phyloP scores from a whole-genome alignment of 2,113 vertebrate species.

The Naja naja region DNA sequence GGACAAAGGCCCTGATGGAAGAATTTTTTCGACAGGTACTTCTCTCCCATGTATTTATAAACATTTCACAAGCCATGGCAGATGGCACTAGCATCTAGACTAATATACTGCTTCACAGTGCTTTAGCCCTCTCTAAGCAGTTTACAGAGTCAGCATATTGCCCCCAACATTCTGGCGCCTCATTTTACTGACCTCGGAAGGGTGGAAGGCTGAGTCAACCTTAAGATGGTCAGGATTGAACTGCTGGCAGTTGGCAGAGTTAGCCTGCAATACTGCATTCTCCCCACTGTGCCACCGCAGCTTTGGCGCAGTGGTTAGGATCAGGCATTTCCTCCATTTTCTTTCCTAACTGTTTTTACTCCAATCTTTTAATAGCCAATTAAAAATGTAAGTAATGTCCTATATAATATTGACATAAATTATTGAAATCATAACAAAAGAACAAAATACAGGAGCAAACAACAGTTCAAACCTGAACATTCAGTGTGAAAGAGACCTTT shows the following conservation, averaged over 20 bases:
- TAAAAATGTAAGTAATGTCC: not conserved
- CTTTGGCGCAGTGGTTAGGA: not conserved
- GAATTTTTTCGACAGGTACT: constrained; percentile 95
- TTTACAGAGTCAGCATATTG: not conserved
- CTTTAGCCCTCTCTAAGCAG: not conserved
- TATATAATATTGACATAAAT: not conserved
- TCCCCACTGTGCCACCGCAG: not conserved
- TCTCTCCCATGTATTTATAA: constrained; percentile 33
- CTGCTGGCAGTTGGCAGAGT: not conserved
- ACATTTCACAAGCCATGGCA: constrained; percentile 26
- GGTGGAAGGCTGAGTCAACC: not conserved
- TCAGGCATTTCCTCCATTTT: constrained; percentile 28
- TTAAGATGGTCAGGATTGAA: not conserved
- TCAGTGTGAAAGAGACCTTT: not conserved
- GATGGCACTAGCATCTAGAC: not conserved
- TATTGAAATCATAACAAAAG: not conserved
- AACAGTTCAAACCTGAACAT: not conserved
- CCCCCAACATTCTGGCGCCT: not conserved
- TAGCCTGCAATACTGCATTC: not conserved
- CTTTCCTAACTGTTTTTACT: not conserved
- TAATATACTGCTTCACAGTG: not conserved
- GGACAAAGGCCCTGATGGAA: constrained; percentile 92
- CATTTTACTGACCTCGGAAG: not conserved
- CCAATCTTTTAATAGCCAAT: not conserved
- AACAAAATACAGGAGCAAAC: not conserved